Conservation (phyloP, 1,140 invertebrate species). For the Bradysia coprophila region DNA sequence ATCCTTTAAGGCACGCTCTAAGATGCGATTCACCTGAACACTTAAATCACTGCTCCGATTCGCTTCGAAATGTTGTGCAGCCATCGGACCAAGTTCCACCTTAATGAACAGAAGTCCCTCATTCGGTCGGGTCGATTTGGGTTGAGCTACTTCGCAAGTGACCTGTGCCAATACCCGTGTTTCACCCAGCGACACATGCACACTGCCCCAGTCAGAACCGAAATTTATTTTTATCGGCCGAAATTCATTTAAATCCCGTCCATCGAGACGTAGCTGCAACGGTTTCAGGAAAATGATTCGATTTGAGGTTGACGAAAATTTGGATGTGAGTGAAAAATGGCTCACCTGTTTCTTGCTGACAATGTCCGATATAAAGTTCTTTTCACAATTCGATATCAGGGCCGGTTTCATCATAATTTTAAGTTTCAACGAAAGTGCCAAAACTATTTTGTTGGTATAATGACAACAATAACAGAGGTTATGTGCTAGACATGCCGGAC, state of each 20-base stretch:
- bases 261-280: constrained; percentile 59
- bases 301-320: no score
- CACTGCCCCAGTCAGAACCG: constrained; percentile 64
- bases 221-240: constrained; percentile 57
- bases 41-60: constrained; percentile 48
- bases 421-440: no score
- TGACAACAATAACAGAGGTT: no score
- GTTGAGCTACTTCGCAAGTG: constrained; percentile 66
- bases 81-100: constrained; percentile 72
- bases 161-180: constrained; percentile 75
- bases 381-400: constrained; percentile 43
- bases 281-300: constrained; percentile 7
- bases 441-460: no score
- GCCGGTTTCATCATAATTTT: constrained; percentile 45
- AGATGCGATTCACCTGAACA: constrained; percentile 60
- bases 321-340: constrained; percentile 3
- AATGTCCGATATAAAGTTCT: constrained; percentile 39
- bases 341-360: constrained; percentile 38
- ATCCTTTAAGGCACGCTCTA: constrained; percentile 81
- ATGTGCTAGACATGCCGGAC: no score
- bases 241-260: constrained; percentile 56
- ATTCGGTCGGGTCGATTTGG: constrained; percentile 64
- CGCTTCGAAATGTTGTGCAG: constrained; percentile 56
- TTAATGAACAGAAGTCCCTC: constrained; percentile 78
- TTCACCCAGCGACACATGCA: constrained; percentile 49